A percentile compares a stretch with the other conserved stretches of the same genome.
Conservation (phyloP, 2,888 invertebrate genomes). For the Sussaba pulchella region DNA sequence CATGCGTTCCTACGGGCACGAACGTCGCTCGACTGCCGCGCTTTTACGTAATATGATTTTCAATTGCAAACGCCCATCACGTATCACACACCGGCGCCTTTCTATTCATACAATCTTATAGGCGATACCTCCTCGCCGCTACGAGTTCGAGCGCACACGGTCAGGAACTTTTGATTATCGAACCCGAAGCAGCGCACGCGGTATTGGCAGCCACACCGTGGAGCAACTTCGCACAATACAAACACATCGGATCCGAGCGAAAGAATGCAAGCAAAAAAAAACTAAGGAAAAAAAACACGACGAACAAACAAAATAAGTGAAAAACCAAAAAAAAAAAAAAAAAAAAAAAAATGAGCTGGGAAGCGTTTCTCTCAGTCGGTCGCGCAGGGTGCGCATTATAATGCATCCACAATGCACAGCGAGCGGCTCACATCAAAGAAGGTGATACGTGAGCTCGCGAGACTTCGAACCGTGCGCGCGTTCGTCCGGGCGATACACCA, state of each 20-base stretch:
- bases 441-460: conserved; percentile 74
- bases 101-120: conserved; percentile 79
- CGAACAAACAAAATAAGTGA: neutral
- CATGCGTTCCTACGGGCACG: conserved; percentile 2
- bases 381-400: conserved; percentile 80
- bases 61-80: conserved; percentile 80
- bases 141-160: conserved; percentile 49
- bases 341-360: conserved; percentile 42
- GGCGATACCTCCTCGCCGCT: conserved; percentile 38
- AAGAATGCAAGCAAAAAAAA: conserved; percentile 27
- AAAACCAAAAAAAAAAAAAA: conserved; percentile 1
- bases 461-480: conserved; percentile 51
- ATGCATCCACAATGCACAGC: conserved; percentile 80
- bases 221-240: conserved; percentile 73
- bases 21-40: conserved; percentile 56
- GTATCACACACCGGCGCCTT: conserved; percentile 77
- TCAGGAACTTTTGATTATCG: conserved; percentile 79
- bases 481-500: conserved; percentile 36
- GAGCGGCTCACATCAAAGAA: conserved; percentile 81
- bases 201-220: conserved; percentile 60
- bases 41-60: conserved; percentile 78
- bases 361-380: conserved; percentile 40
- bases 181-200: conserved; percentile 70
- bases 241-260: conserved; percentile 70
- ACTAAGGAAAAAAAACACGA: conserved; percentile 6